Conservation (phyloP, 2,113 vertebrate genomes). For the Ammodytes dubius region DNA sequence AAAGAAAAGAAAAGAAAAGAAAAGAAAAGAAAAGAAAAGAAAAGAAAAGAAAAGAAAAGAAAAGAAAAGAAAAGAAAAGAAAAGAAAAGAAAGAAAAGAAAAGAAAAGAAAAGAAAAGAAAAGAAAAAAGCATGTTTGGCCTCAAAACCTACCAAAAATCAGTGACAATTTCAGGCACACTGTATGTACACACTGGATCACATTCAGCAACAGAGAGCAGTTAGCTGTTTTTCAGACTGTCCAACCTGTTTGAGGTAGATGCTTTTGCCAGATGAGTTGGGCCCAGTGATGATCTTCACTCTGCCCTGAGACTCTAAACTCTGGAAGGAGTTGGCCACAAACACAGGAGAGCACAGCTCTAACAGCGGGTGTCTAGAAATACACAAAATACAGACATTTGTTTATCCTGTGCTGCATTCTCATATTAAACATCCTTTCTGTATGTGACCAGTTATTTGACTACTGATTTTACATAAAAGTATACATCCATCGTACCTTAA, state of each 20-base stretch:
- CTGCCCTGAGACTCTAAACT: constrained; percentile 85
- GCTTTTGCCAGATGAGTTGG: constrained; percentile 97
- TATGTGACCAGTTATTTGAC: neutral
- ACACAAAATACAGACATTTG: neutral
- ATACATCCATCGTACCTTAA: neutral
- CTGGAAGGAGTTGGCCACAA: constrained; percentile 92
- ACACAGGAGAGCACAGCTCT: constrained; percentile 92
- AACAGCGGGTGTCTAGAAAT: constrained; percentile 91
- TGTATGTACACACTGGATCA: neutral
- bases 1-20: no score
- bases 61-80: neutral
- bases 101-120: constrained; percentile 4
- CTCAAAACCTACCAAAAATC: neutral
- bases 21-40: no score
- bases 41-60: neutral
- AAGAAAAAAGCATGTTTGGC: neutral
- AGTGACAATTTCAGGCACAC: neutral
- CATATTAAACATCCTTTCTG: neutral
- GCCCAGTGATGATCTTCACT: constrained; percentile 94
- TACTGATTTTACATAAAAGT: neutral
- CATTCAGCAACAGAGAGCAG: neutral
- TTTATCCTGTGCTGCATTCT: neutral
- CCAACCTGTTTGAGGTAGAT: constrained; percentile 94
- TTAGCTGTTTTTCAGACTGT: neutral
- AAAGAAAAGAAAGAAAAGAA: no score